Percentiles rank a stretch among this genome's conserved stretches.
phyloP scores from a whole-genome alignment of 2,797 vertebrate genomes.

The Balearica regulorum region DNA sequence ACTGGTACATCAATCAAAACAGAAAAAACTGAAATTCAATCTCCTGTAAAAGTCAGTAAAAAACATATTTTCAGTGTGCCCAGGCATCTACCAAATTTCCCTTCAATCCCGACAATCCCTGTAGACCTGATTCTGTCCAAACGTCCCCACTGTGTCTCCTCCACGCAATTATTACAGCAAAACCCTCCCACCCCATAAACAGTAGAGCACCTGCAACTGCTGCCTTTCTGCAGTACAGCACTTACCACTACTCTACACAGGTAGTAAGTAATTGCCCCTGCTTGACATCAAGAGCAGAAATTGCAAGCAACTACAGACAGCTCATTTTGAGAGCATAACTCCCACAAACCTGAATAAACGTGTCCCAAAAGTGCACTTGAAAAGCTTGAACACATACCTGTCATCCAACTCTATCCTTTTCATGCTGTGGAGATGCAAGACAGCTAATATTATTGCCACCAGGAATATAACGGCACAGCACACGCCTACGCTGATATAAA shows the following conservation, averaged over 20 bases:
- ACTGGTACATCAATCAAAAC: background rate
- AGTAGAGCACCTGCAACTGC: background rate
- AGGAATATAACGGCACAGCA: conserved; percentile 99
- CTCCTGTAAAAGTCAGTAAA: background rate
- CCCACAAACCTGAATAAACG: background rate
- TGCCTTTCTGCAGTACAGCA: background rate
- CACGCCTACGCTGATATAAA: conserved; percentile 98
- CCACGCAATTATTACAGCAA: background rate
- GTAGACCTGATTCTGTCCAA: background rate
- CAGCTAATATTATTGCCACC: conserved; percentile 95
- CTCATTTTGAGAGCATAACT: background rate
- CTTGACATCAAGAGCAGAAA: background rate
- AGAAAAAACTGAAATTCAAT: background rate
- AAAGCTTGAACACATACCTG: conserved; percentile 80
- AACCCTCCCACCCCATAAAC: background rate
- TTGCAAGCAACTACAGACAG: background rate
- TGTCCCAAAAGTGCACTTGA: background rate
- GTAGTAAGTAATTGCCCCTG: background rate
- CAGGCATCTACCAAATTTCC: background rate
- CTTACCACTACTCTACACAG: background rate
- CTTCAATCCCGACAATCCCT: background rate
- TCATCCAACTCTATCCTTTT: conserved; percentile 97
- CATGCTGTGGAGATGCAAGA: conserved; percentile 98
- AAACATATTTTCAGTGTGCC: background rate
- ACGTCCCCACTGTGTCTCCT: background rate